phyloP scores from a whole-genome alignment of 2,113 vertebrate genomes.

The Ursus arctos region DNA sequence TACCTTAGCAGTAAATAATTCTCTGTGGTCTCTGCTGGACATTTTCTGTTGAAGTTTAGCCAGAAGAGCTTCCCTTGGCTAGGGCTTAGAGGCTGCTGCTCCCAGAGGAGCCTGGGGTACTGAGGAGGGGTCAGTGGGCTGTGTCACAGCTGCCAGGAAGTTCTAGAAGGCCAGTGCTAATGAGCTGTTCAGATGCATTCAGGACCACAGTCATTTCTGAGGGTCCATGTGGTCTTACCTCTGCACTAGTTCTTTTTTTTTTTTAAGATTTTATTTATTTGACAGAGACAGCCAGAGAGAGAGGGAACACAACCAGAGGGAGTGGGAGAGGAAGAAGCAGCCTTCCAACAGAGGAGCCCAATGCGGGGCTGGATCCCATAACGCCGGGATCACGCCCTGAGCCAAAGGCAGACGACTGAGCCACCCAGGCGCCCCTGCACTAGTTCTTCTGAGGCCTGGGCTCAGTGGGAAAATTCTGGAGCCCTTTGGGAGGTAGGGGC shows the following conservation, averaged over 20 bases:
- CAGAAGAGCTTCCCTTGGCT: not conserved
- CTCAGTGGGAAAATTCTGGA: not conserved
- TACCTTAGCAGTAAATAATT: slow-evolving; percentile 27
- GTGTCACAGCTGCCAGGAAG: not conserved
- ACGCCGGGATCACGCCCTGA: too few species aligned
- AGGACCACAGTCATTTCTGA: not conserved
- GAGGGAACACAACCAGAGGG: too few species aligned
- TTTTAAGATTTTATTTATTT: too few species aligned
- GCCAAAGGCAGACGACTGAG: too few species aligned
- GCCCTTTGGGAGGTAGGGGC: not conserved
- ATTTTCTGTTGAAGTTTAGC: not conserved
- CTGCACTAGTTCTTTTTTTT: not conserved
- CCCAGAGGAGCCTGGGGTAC: not conserved
- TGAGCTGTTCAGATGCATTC: not conserved
- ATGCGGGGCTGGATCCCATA: too few species aligned
- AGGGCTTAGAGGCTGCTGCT: not conserved
- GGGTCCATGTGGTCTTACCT: not conserved
- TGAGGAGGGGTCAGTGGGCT: not conserved
- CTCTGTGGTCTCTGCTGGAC: not conserved
- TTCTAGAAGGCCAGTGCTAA: not conserved
- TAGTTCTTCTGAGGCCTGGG: not conserved
- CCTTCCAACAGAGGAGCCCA: too few species aligned
- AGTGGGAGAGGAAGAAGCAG: too few species aligned
- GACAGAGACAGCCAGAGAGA: too few species aligned
- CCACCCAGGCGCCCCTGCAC: not conserved